Evolutionary conservation across 1,140 invertebrate genomes (phyloP).

Genomic region (Drosophila subobscura): DNA sequence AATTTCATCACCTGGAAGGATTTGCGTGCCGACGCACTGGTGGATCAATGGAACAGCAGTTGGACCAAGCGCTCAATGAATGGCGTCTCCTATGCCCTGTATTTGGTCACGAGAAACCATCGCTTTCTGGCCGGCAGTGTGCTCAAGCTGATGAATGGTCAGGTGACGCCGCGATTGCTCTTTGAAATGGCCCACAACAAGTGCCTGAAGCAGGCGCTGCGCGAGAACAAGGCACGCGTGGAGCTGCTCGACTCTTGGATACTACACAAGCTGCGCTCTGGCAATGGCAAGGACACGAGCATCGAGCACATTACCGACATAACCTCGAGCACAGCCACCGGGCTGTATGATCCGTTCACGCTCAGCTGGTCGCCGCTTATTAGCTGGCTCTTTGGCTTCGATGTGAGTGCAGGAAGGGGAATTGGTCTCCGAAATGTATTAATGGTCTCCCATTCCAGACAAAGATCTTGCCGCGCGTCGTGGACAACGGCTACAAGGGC

Average conservation of each 20-base stretch:
- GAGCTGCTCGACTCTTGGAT: conserved; percentile 98
- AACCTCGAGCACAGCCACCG: conserved; percentile 94
- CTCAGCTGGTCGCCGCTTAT: conserved; percentile 88
- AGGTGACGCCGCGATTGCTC: conserved; percentile 91
- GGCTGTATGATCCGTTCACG: conserved; percentile 96
- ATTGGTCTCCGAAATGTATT: conserved; percentile 82
- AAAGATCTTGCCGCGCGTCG: conserved; percentile 91
- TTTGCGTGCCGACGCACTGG: conserved; percentile 90
- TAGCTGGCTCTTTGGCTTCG: conserved; percentile 85
- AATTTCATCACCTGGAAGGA: conserved; percentile 99
- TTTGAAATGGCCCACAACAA: conserved; percentile 91
- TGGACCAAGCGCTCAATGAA: conserved; percentile 88
- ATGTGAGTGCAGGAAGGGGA: conserved; percentile 85
- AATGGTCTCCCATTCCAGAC: conserved; percentile 82
- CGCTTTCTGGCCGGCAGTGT: conserved; percentile 92
- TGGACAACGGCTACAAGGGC: conserved; percentile 88
- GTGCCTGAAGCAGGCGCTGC: conserved; percentile 86
- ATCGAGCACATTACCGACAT: conserved; percentile 91
- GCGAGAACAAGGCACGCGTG: conserved; percentile 88
- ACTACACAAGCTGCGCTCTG: conserved; percentile 88
- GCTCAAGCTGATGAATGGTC: conserved; percentile 91
- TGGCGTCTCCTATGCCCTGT: conserved; percentile 86
- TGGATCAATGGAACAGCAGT: conserved; percentile 94
- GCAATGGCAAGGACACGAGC: conserved; percentile 39
- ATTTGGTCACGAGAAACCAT: conserved; percentile 90